A percentile compares a stretch with the other conserved stretches of the same genome.
Conservation (phyloP, 2,113 vertebrate species). For the Cnemophilus loriae region DNA sequence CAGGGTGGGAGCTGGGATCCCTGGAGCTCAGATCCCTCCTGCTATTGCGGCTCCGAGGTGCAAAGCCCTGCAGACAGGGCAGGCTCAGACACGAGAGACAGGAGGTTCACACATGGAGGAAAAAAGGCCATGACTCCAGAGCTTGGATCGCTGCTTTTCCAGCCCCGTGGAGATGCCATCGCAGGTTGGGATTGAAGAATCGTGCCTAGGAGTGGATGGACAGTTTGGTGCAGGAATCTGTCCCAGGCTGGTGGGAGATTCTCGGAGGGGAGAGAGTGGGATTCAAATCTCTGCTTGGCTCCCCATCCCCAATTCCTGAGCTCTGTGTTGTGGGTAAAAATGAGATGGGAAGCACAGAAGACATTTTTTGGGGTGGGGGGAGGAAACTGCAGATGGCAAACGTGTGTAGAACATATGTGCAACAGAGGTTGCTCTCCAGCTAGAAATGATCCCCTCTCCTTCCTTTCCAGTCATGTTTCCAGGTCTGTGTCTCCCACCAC, state of each 20-base stretch:
- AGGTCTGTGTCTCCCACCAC: slow-evolving; percentile 86
- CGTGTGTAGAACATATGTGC: not conserved
- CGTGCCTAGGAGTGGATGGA: not conserved
- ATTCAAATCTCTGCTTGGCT: not conserved
- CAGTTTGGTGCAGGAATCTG: not conserved
- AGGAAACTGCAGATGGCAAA: slow-evolving; percentile 4
- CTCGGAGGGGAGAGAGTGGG: not conserved
- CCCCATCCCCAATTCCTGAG: not conserved
- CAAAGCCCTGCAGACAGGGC: slow-evolving; percentile 26
- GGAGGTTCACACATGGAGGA: not conserved
- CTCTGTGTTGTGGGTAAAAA: slow-evolving; percentile 24
- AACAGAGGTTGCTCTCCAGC: not conserved
- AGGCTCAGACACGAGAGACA: not conserved
- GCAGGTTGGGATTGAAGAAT: rapidly evolving
- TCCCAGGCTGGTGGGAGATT: not conserved
- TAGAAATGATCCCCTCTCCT: not conserved
- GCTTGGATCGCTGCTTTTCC: not conserved
- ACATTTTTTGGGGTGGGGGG: not conserved
- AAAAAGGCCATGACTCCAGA: not conserved
- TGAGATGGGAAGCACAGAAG: not conserved
- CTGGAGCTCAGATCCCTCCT: not conserved
- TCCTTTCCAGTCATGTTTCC: slow-evolving; percentile 78
- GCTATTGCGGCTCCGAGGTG: not conserved
- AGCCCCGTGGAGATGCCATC: not conserved
- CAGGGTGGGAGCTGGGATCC: not conserved